Conservation (phyloP, 2,797 vertebrate genomes). For the Trematomus bernacchii region DNA sequence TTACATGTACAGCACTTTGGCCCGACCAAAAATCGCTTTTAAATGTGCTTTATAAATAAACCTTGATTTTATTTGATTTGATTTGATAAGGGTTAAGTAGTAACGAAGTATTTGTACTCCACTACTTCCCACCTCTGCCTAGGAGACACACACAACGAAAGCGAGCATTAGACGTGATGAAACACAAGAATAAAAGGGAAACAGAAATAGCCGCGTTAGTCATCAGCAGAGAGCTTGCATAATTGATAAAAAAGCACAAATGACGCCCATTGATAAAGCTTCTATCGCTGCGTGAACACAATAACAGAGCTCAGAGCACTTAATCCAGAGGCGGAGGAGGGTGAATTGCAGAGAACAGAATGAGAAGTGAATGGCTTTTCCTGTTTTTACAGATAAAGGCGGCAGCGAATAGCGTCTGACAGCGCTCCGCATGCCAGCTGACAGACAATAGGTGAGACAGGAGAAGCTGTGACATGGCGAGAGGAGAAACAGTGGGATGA, state of each 20-base stretch:
- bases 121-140: no score
- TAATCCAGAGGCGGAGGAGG: constrained; percentile 6
- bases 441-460: constrained; percentile 61
- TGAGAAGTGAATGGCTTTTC: constrained; percentile 48
- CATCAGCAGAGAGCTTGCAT: constrained; percentile 43
- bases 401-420: constrained; percentile 44
- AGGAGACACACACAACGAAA: constrained; percentile 30
- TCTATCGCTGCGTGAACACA: background rate
- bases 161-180: constrained; percentile 39
- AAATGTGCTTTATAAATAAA: no score
- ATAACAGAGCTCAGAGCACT: background rate
- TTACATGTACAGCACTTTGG: no score
- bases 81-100: no score
- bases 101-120: no score
- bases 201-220: constrained; percentile 62
- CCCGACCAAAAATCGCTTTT: no score
- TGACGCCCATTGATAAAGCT: constrained; percentile 33
- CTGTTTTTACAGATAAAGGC: constrained; percentile 56
- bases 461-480: constrained; percentile 53
- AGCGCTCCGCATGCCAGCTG: constrained; percentile 50
- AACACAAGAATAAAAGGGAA: constrained; percentile 37
- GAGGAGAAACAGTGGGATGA: constrained; percentile 42
- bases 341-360: constrained; percentile 33
- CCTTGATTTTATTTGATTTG: no score
- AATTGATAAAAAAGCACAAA: constrained; percentile 32